phyloP scores from a whole-genome alignment of 2,888 invertebrate species.

The Xestia xanthographa region DNA sequence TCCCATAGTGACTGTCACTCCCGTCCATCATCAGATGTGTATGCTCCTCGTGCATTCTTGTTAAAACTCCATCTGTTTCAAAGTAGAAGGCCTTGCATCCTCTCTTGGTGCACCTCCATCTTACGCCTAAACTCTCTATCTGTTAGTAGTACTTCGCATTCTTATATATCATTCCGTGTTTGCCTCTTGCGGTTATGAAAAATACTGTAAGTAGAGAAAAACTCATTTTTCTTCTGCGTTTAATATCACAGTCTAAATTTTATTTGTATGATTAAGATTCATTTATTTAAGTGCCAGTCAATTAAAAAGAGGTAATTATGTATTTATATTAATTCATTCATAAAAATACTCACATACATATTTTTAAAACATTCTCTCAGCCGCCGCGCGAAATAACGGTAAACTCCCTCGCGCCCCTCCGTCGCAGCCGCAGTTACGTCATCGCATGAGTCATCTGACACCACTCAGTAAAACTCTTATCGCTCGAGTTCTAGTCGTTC shows the following conservation, averaged over 20 bases:
- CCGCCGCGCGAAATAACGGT: too few relatives aligned
- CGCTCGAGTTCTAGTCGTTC: too few relatives aligned
- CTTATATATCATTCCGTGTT: constrained; percentile 69
- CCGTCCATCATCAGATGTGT: neutral
- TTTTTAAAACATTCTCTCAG: too few relatives aligned
- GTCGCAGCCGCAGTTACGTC: too few relatives aligned
- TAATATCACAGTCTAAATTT: neutral
- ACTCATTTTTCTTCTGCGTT: neutral
- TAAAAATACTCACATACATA: too few relatives aligned
- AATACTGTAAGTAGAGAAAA: constrained; percentile 44
- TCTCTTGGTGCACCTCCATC: constrained; percentile 77
- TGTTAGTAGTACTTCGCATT: constrained; percentile 69
- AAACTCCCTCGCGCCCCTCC: too few relatives aligned
- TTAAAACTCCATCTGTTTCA: constrained; percentile 62
- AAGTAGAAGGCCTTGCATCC: constrained; percentile 72
- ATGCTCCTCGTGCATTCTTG: constrained; percentile 44
- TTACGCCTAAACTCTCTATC: constrained; percentile 62
- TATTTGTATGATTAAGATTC: neutral
- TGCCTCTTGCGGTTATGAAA: constrained; percentile 65
- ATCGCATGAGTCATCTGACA: too few relatives aligned
- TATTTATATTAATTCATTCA: too few relatives aligned
- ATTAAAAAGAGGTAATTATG: neutral
- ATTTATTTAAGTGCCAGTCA: neutral
- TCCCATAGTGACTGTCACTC: neutral
- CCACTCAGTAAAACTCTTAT: too few relatives aligned